Percentiles rank a stretch among this genome's conserved stretches.
These are phyloP conservation scores for Percopsis transmontana DNA, from an alignment of 2,113 vertebrate species.

Conservation along the genomic window DNA sequence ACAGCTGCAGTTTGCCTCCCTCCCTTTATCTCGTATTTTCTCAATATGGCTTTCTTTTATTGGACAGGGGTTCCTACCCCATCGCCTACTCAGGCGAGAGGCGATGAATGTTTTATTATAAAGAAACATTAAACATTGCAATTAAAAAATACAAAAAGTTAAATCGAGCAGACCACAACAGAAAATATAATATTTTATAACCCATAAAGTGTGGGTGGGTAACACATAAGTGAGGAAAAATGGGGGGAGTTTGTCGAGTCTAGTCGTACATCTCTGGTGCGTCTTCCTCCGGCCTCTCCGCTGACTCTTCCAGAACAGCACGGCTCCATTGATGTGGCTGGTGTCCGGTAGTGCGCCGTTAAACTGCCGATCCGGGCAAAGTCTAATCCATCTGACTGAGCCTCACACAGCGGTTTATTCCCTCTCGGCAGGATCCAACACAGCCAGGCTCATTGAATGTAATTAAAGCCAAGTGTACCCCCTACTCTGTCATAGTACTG, in stretches of 20 bases:
- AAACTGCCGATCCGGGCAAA: conserved; percentile 60
- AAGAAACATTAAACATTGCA: background rate
- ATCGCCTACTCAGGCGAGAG: conserved; percentile 1
- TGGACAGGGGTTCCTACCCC: background rate
- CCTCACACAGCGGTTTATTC: conserved; percentile 49
- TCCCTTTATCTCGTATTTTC: background rate
- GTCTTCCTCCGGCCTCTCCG: conserved; percentile 34
- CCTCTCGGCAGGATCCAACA: conserved; percentile 57
- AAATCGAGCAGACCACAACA: background rate
- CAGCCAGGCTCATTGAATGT: conserved; percentile 66
- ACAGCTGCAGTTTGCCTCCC: conserved; percentile 1
- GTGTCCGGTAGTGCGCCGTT: conserved; percentile 29
- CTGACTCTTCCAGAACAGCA: conserved; percentile 52
- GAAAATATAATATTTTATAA: background rate
- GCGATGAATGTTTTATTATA: background rate
- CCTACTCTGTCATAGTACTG: conserved; percentile 57
- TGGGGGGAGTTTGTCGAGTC: conserved; percentile 18
- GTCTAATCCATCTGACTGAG: conserved; percentile 47
- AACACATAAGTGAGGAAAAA: background rate
- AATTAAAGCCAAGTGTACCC: conserved; percentile 72
- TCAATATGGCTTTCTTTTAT: background rate
- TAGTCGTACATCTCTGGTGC: conserved; percentile 24
- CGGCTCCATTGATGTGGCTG: conserved; percentile 66
- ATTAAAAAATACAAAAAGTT: conserved; percentile 14
- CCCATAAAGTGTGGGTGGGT: conserved; percentile 7